Percentiles rank a stretch among this genome's conserved stretches.
Conservation (phyloP, 2,888 invertebrate species). For the Acleris literana region DNA sequence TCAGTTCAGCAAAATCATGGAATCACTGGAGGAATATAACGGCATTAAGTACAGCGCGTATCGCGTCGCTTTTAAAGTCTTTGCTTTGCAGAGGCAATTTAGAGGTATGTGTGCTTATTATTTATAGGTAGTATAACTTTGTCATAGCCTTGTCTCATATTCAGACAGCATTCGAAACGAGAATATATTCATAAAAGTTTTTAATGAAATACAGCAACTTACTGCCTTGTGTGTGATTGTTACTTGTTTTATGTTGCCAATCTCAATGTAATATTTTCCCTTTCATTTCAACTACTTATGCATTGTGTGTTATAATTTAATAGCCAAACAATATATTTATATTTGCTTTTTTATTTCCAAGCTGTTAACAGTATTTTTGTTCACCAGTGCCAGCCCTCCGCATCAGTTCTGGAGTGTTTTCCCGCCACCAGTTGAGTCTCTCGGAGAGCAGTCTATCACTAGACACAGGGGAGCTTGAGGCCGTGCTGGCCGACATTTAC, state of each 20-base stretch:
- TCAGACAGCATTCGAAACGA: too few relatives aligned
- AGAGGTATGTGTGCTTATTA: slow-evolving; percentile 74
- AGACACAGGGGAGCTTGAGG: slow-evolving; percentile 87
- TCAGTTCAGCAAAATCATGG: slow-evolving; percentile 82
- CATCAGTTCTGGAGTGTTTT: slow-evolving; percentile 87
- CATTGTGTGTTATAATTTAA: too few relatives aligned
- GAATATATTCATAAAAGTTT: too few relatives aligned
- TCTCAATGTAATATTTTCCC: not conserved
- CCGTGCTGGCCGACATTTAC: slow-evolving; percentile 88
- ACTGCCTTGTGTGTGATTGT: too few relatives aligned
- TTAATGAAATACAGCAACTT: too few relatives aligned
- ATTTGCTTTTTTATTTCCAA: not conserved
- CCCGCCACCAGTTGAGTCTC: slow-evolving; percentile 87
- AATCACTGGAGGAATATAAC: slow-evolving; percentile 85
- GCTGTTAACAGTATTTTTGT: slow-evolving; percentile 6
- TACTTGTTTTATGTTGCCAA: too few relatives aligned
- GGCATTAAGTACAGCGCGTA: slow-evolving; percentile 90
- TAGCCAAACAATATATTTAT: too few relatives aligned
- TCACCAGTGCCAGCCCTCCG: slow-evolving; percentile 76
- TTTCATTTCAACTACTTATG: too few relatives aligned
- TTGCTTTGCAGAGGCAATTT: slow-evolving; percentile 75
- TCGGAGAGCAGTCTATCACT: slow-evolving; percentile 87
- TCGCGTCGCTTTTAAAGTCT: slow-evolving; percentile 88
- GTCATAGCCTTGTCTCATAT: too few relatives aligned
- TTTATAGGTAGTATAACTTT: too few relatives aligned